These are phyloP conservation scores for Ypsolopha sequella DNA, from an alignment of 2,888 invertebrate genomes.

Conservation along the genomic window DNA sequence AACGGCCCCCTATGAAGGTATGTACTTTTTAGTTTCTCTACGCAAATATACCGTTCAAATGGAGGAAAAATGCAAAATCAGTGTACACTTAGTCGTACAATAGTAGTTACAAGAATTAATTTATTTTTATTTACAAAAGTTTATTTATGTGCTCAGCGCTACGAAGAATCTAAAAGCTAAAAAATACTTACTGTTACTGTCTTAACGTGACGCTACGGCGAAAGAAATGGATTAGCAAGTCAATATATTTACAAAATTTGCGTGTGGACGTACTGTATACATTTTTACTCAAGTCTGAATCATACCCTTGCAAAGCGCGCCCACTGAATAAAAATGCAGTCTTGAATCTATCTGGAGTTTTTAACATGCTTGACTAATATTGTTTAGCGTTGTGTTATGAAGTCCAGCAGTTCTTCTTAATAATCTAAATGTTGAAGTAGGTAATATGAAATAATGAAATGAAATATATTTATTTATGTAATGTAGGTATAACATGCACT, in stretches of 20 bases:
- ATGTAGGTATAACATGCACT: too few relatives aligned
- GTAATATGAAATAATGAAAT: too few relatives aligned
- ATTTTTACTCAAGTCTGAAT: not conserved
- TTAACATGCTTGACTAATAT: too few relatives aligned
- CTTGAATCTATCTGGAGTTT: too few relatives aligned
- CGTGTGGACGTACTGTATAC: not conserved
- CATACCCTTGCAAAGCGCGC: too few relatives aligned
- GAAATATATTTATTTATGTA: too few relatives aligned
- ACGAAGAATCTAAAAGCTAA: not conserved
- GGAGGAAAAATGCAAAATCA: not conserved
- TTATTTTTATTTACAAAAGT: too few relatives aligned
- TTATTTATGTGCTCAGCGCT: not conserved
- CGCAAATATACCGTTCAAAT: not conserved
- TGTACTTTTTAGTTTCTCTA: not conserved
- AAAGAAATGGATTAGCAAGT: not conserved
- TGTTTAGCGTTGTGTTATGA: too few relatives aligned
- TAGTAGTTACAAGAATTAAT: not conserved
- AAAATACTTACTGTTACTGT: not conserved
- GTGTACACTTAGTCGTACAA: not conserved
- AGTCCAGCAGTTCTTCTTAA: too few relatives aligned
- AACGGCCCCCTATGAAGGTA: not conserved
- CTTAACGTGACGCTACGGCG: not conserved
- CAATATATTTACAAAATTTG: not conserved
- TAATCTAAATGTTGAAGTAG: too few relatives aligned
- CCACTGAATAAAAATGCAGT: too few relatives aligned